phyloP scores from a whole-genome alignment of 2,888 invertebrate genomes.

The Diachrysia chrysitis region DNA sequence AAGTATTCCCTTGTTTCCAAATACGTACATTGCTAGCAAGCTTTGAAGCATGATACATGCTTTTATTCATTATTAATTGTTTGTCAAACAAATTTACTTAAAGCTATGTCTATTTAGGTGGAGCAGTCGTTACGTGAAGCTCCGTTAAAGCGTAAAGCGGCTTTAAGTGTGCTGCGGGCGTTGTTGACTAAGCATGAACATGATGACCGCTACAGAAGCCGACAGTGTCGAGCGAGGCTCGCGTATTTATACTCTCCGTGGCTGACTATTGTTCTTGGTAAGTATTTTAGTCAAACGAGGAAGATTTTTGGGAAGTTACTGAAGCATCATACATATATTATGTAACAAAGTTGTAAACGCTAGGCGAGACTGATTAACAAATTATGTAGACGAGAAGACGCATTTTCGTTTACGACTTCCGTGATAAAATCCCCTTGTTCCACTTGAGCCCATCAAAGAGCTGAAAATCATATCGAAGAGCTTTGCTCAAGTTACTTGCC shows the following conservation, averaged over 20 bases:
- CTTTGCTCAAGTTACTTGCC: too few species aligned
- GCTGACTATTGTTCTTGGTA: slow-evolving; percentile 92
- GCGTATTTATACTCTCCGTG: slow-evolving; percentile 97
- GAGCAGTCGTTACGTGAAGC: slow-evolving; percentile 96
- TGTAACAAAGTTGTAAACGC: not conserved
- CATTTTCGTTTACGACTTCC: too few species aligned
- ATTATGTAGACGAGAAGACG: too few species aligned
- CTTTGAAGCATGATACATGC: slow-evolving; percentile 44
- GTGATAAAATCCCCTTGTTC: too few species aligned
- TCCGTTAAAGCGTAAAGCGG: slow-evolving; percentile 94
- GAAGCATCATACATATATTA: not conserved
- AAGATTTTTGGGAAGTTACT: not conserved
- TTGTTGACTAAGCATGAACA: slow-evolving; percentile 97
- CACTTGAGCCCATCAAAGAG: too few species aligned
- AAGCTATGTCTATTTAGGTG: slow-evolving; percentile 85
- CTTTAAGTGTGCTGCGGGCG: slow-evolving; percentile 94
- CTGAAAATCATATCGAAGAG: too few species aligned
- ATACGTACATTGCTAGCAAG: slow-evolving; percentile 39
- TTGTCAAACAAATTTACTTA: not conserved
- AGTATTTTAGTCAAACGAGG: slow-evolving; percentile 23
- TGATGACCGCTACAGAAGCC: slow-evolving; percentile 96
- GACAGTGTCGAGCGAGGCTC: slow-evolving; percentile 95
- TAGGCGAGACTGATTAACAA: too few species aligned
- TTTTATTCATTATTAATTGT: slow-evolving; percentile 23
- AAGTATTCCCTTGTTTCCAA: slow-evolving; percentile 68